Evolutionary conservation across 2,888 invertebrate species (phyloP), one percentile per base, ranked within the genome.

Genomic region (Apeira syringaria): DNA sequence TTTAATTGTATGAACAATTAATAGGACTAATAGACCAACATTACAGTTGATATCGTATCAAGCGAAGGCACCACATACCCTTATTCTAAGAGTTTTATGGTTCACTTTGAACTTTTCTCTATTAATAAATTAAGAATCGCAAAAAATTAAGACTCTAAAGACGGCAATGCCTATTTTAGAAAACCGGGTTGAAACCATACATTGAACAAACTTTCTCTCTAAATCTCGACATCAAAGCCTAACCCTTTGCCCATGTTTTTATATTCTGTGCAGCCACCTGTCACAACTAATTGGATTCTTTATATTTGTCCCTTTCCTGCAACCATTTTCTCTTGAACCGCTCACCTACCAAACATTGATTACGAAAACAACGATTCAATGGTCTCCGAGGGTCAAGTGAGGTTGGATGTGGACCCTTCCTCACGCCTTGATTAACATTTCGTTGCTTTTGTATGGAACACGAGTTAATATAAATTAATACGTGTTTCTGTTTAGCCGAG

Each of bases 281-380:
- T 76, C 75, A 69, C 55, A 56, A 59, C 73, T 83, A 81, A 84
- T 84, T 84, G 81, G 81, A 81, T 80, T 82, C 76, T 80, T 79
- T 80, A 76, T 70, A 67, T 70, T 73, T 76, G 71, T 75, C 77
- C 76, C 70, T 74, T 61, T 59, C 52, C 48, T 53, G 35, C n/a
- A 55, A 48, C 79, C 74, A 70, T 50, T 47, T 37, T 55, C 46
- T 52, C 47, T 39, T 58, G 74, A 68, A 50, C 80, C 59, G 35
- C 51, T 29, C 27, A 40, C 38, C 30, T 44, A 42, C 40, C 49
- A 28, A 33, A 47, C 53, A 49, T 52, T 52, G 33, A 39, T 43
- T 46, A 47, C 48, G 38, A 34, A 48, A 37, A 42, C 40, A 47
- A 18, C 47, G 47, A 50, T 50, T 48, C 56, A 56, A 36, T 51